Conservation (phyloP, 2,797 vertebrate genomes). For the Dendrocincla tyrannina region DNA sequence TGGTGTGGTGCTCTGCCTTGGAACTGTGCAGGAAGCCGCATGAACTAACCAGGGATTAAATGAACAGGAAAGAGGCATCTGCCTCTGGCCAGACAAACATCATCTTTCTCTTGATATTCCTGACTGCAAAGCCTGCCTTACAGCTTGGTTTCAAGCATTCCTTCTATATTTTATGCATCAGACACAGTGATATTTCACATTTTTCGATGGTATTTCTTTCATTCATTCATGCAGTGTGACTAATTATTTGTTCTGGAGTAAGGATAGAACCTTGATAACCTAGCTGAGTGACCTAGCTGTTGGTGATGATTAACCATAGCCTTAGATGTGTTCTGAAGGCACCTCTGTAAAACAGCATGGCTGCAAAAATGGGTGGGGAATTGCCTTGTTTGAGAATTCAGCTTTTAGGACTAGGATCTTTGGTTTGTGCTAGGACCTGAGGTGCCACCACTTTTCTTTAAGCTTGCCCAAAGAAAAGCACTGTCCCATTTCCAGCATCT, state of each 20-base stretch:
- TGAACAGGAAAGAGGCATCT: background rate
- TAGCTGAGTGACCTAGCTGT: background rate
- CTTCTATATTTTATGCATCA: background rate
- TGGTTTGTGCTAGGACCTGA: background rate
- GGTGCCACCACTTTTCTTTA: background rate
- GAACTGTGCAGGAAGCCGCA: background rate
- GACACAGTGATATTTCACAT: background rate
- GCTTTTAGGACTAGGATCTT: background rate
- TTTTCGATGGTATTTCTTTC: background rate
- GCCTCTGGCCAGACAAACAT: background rate
- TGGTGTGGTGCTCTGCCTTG: background rate
- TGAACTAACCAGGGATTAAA: background rate
- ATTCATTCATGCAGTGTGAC: rapidly evolving
- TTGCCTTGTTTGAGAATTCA: background rate
- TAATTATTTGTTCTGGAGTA: background rate
- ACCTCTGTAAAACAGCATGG: background rate
- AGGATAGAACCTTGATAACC: background rate
- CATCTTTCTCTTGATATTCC: background rate
- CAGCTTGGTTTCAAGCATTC: background rate
- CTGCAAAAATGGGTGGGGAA: background rate
- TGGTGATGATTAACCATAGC: background rate
- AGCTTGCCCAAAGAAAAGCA: background rate
- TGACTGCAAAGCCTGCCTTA: background rate
- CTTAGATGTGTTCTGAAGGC: background rate
- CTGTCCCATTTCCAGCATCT: background rate